Percentiles rank a stretch among this genome's conserved stretches.
Conservation (phyloP, 2,797 vertebrate genomes). For the Triplophysa yarkandensis region DNA sequence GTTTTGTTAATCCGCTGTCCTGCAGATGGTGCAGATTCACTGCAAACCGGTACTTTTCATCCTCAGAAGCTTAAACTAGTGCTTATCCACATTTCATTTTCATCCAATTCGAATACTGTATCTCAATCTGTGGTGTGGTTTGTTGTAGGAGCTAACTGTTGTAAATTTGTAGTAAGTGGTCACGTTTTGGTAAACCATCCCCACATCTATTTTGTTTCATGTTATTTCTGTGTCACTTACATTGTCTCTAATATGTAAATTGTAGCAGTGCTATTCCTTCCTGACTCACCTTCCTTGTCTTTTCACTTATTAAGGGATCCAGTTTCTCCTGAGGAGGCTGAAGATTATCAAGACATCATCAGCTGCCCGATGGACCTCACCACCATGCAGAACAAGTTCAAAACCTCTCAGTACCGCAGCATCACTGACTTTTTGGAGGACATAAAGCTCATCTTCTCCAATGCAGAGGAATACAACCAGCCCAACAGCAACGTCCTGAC, state of each 20-base stretch:
- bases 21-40: background rate
- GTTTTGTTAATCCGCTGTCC: background rate
- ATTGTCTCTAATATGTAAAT: background rate
- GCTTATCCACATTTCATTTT: no score
- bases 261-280: background rate
- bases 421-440: constrained; percentile 90
- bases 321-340: constrained; percentile 87
- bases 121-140: no score
- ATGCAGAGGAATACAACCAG: constrained; percentile 93
- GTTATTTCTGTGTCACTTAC: no score
- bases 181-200: no score
- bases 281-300: background rate
- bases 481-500: constrained; percentile 86
- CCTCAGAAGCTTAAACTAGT: no score
- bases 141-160: no score
- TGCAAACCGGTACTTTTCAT: no score
- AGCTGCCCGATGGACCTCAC: constrained; percentile 94
- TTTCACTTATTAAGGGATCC: constrained; percentile 83
- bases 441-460: constrained; percentile 92
- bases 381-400: constrained; percentile 91
- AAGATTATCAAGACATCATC: constrained; percentile 92
- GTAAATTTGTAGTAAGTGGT: no score
- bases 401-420: constrained; percentile 83
- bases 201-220: no score
- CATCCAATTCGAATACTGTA: no score